phyloP scores from a whole-genome alignment of 2,797 vertebrate genomes.

The Dryobates pubescens region DNA sequence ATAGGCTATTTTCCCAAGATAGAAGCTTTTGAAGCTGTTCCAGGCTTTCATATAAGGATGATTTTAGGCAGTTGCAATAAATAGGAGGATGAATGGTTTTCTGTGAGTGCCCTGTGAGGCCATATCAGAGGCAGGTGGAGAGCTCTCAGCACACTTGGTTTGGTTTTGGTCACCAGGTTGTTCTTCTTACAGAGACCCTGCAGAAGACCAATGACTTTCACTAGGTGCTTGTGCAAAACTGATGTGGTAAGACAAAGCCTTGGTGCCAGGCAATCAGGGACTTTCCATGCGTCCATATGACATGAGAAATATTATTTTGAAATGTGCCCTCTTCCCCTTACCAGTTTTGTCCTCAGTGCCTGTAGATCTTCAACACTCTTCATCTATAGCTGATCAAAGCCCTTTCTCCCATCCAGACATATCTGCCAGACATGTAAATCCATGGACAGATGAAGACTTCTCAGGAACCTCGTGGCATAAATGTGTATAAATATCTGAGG shows the following conservation, averaged over 20 bases:
- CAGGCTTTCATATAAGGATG: slow-evolving; percentile 23
- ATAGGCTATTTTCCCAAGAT: slow-evolving; percentile 36
- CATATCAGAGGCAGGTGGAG: slow-evolving; percentile 1
- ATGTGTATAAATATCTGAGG: too few relatives aligned
- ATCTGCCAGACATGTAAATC: neutral
- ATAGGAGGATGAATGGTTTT: neutral
- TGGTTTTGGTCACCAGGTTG: neutral
- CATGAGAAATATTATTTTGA: slow-evolving; percentile 12
- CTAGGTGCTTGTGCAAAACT: slow-evolving; percentile 20
- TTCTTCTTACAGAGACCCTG: slow-evolving; percentile 36
- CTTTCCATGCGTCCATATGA: neutral
- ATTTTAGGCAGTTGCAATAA: neutral
- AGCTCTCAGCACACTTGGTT: slow-evolving; percentile 3
- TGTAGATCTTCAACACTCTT: neutral
- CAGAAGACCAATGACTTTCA: slow-evolving; percentile 21
- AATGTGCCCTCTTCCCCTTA: slow-evolving; percentile 6
- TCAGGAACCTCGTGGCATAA: neutral
- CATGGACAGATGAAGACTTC: neutral
- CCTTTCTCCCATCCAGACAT: neutral
- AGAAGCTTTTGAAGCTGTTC: slow-evolving; percentile 48
- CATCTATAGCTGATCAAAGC: neutral
- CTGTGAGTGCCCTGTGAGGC: neutral
- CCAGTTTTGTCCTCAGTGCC: neutral
- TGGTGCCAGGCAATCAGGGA: slow-evolving; percentile 10
- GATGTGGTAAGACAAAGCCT: neutral